These are phyloP conservation scores for Manis pentadactyla DNA, from an alignment of 2,797 vertebrate genomes.

Conservation along the genomic window DNA sequence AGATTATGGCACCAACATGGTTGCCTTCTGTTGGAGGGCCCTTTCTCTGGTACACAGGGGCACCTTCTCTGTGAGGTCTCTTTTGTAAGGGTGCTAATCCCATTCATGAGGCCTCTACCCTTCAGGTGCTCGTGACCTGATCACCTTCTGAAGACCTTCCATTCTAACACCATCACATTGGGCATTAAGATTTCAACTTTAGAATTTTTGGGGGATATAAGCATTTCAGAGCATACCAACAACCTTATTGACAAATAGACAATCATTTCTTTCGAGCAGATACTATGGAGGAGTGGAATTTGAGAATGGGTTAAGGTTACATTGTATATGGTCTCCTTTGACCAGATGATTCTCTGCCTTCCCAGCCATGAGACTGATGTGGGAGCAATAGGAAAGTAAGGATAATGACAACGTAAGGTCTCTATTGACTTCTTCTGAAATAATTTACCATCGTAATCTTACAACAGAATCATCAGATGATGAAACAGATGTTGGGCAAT, in stretches of 20 bases:
- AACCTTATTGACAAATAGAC: not conserved
- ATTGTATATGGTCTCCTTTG: not conserved
- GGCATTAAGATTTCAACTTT: not conserved
- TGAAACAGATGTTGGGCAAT: conserved; percentile 77
- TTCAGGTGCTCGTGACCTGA: not conserved
- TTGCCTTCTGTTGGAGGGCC: not conserved
- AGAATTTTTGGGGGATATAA: not conserved
- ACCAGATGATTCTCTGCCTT: not conserved
- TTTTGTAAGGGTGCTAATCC: not conserved
- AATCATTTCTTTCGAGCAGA: not conserved
- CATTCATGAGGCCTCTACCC: not conserved
- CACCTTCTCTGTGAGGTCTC: not conserved
- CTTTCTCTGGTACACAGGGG: not conserved
- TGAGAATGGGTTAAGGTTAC: not conserved
- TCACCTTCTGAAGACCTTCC: not conserved
- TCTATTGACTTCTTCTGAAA: conserved; percentile 56
- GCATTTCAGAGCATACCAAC: not conserved
- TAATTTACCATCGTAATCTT: conserved; percentile 54
- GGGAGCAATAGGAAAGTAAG: conserved; percentile 28
- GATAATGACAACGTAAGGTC: conserved; percentile 1
- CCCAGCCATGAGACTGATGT: not conserved
- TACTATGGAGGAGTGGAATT: not conserved
- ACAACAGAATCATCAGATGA: conserved; percentile 59
- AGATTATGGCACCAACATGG: not conserved
- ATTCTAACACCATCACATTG: not conserved